A percentile compares a stretch with the other conserved stretches of the same genome.
These are phyloP conservation scores for Scelioninae gen. 1 DNA, from an alignment of 2,888 invertebrate genomes.

Conservation along the genomic window DNA sequence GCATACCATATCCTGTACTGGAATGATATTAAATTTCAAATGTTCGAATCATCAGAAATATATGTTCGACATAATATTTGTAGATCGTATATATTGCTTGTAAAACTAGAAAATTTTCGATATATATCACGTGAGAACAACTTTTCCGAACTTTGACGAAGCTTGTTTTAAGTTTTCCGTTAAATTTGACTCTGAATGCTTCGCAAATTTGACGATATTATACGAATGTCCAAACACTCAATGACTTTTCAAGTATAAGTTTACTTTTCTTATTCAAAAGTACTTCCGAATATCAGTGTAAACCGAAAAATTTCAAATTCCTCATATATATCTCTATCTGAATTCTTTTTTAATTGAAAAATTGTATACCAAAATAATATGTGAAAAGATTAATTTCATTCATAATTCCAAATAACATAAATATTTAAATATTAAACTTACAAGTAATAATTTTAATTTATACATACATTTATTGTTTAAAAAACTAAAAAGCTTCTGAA, in stretches of 20 bases:
- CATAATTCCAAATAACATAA: no score
- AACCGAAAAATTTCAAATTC: no score
- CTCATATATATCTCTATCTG: no score
- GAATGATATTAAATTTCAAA: slow-evolving; percentile 51
- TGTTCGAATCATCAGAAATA: slow-evolving; percentile 46
- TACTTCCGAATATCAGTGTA: no score
- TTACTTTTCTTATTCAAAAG: not conserved
- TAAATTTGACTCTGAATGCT: slow-evolving; percentile 35
- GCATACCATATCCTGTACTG: slow-evolving; percentile 19
- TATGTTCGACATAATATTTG: slow-evolving; percentile 39
- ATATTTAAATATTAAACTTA: no score
- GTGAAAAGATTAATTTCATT: no score
- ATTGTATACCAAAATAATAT: no score
- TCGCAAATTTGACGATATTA: slow-evolving; percentile 8
- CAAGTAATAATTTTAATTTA: no score
- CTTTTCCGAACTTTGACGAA: slow-evolving; percentile 17
- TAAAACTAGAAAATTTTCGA: slow-evolving; percentile 12
- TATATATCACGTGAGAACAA: slow-evolving; percentile 16
- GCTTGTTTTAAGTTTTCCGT: slow-evolving; percentile 37
- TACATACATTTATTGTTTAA: no score
- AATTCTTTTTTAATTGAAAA: no score
- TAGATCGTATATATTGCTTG: slow-evolving; percentile 30
- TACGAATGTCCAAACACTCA: slow-evolving; percentile 6
- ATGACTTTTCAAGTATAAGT: slow-evolving; percentile 7
- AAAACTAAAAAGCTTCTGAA: no score